Conservation (phyloP, 2,797 vertebrate species). For the Oreochromis grahami region DNA sequence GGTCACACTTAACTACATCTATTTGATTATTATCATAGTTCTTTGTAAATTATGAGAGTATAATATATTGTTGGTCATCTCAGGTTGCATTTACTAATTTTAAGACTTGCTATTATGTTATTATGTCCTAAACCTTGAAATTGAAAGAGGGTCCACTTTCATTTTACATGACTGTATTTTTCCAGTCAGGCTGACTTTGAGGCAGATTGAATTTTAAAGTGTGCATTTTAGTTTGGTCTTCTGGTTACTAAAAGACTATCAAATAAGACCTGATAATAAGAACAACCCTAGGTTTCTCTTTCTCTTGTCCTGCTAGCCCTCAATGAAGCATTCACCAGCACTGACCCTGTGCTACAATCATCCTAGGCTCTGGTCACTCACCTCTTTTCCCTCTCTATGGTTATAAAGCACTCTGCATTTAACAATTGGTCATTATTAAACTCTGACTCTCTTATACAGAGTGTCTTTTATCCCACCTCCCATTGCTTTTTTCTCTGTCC, state of each 20-base stretch:
- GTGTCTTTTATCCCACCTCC: background rate
- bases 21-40: background rate
- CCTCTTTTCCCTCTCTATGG: background rate
- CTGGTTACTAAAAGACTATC: background rate
- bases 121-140: background rate
- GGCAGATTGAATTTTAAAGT: background rate
- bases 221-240: background rate
- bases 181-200: background rate
- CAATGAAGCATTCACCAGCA: background rate
- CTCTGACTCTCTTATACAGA: background rate
- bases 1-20: background rate
- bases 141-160: background rate
- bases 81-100: background rate
- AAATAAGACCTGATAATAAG: background rate
- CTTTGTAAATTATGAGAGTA: background rate
- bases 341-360: background rate
- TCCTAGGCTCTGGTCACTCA: background rate
- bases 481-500: background rate
- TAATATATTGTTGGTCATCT: background rate
- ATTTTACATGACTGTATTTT: background rate
- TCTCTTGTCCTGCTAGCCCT: background rate
- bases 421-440: background rate
- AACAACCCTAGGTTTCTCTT: background rate
- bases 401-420: background rate
- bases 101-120: background rate